Evolutionary conservation across 2,113 vertebrate species (phyloP), one percentile per base, ranked within the genome.

Genomic region (Monopterus albus): DNA sequence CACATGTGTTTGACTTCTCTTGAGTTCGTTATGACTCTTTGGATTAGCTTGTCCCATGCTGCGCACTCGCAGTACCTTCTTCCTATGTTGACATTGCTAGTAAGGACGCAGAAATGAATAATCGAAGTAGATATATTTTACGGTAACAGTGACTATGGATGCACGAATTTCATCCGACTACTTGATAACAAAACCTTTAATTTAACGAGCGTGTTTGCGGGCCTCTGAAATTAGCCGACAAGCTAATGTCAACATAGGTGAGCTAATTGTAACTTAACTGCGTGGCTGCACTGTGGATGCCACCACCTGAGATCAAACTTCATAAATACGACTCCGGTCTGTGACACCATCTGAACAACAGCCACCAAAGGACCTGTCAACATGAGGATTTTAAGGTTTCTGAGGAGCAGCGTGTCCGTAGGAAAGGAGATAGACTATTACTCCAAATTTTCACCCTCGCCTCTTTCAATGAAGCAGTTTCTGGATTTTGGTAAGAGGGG

Each of bases 401-500:
- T 94, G 77, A 85, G 92, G 88, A 93, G 79, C 66, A 90, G 83
- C 51, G 46, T 81, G 8, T 86, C 90, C 9, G 61, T 91, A 7
- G 90, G 88, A 17, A 94, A 93, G 68, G 91, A 94, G 39, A 85
- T 95, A 0, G 94, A 95, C 59, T 92, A 88, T 49, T 95, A 93
- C 39, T 94, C 94, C 45, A 93, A 89, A 56, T 94, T 94, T 23
- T 95, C 93, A 0, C 94, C 94, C 6, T 95, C 94, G 0, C 94
- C 94, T 42, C 90, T 95, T 2, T 94, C 94, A n/a, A 94, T 95
- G 85, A 95, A 95, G 81, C 94, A 95, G 82, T 94, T 95, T 74
- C 84, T 95, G 80, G 93, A 95, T 82, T 95, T 95, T 71, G 94
- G 94, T 94, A 79, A 91, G 91, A 69, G 4, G 21, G 2, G 11